Evolutionary conservation across 2,888 invertebrate genomes (phyloP).

Genomic region (Drosophila meridionalis): DNA sequence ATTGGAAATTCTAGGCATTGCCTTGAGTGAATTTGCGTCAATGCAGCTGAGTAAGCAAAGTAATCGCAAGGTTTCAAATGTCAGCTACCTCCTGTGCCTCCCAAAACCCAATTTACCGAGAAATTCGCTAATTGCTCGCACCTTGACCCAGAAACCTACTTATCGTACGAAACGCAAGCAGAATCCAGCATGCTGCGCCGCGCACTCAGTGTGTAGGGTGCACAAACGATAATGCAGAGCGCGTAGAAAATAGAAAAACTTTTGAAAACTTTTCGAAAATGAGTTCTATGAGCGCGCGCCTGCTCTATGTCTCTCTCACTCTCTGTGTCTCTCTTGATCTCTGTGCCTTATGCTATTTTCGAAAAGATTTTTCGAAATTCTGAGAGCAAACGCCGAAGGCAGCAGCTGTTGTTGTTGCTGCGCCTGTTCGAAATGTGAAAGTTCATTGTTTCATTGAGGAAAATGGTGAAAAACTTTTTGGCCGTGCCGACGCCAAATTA

Average conservation of each 20-base stretch:
- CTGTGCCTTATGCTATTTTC: conserved; percentile 47
- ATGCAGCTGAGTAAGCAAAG: conserved; percentile 11
- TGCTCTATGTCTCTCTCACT: conserved; percentile 3
- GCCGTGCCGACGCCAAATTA: conserved; percentile 62
- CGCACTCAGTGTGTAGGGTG: conserved; percentile 55
- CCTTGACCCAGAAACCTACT: conserved; percentile 75
- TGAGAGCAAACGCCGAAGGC: conserved; percentile 15
- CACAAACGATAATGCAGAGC: conserved; percentile 36
- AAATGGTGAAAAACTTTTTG: conserved; percentile 64
- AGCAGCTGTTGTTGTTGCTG: conserved; percentile 29
- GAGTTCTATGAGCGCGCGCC: neutral
- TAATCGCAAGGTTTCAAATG: conserved; percentile 11
- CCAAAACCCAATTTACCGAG: conserved; percentile 9
- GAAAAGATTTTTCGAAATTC: conserved; percentile 46
- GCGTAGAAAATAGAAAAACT: conserved; percentile 40
- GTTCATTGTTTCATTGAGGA: conserved; percentile 81
- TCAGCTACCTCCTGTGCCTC: conserved; percentile 16
- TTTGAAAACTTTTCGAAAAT: conserved; percentile 68
- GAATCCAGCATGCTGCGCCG: conserved; percentile 39
- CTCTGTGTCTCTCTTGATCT: conserved; percentile 1
- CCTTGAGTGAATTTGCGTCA: conserved; percentile 46
- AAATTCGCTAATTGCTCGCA: conserved; percentile 46
- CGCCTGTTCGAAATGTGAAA: conserved; percentile 71
- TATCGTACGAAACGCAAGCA: conserved; percentile 24
- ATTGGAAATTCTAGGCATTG: conserved; percentile 17